Evolutionary conservation across 2,113 vertebrate genomes (phyloP).

Genomic region (Chrysemys picta): DNA sequence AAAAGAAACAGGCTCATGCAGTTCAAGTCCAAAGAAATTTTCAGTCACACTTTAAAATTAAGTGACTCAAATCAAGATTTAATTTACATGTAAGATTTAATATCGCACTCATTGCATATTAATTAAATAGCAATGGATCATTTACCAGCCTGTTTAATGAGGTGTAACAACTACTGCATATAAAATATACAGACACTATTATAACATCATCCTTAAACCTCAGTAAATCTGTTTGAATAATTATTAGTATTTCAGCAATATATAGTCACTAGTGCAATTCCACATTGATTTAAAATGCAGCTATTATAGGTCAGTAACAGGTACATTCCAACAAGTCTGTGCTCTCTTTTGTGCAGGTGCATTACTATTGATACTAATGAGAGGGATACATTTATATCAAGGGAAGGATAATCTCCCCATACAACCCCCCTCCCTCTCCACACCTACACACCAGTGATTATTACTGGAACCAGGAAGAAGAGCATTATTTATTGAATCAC

Average conservation of each 20-base stretch:
- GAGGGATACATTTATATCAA: neutral
- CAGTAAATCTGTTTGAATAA: slow-evolving; percentile 80
- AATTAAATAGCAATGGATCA: slow-evolving; percentile 81
- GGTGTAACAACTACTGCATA: slow-evolving; percentile 72
- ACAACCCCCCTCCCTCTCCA: neutral
- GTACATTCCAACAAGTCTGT: slow-evolving; percentile 18
- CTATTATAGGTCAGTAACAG: slow-evolving; percentile 31
- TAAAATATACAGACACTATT: slow-evolving; percentile 74
- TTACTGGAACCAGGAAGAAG: neutral
- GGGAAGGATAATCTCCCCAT: neutral
- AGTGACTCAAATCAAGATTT: slow-evolving; percentile 75
- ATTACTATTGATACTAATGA: slow-evolving; percentile 2
- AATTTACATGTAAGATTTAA: slow-evolving; percentile 81
- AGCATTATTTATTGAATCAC: neutral
- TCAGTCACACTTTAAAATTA: slow-evolving; percentile 76
- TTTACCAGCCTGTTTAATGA: slow-evolving; percentile 79
- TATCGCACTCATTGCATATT: slow-evolving; percentile 76
- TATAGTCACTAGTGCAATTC: slow-evolving; percentile 44
- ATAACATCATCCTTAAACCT: slow-evolving; percentile 75
- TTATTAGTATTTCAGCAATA: slow-evolving; percentile 66
- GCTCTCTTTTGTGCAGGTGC: neutral
- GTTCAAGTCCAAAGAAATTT: slow-evolving; percentile 63
- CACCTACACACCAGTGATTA: neutral
- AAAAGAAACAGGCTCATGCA: slow-evolving; percentile 40
- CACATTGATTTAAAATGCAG: slow-evolving; percentile 45